Evolutionary conservation across 2,888 invertebrate genomes (phyloP).

Genomic region (Plebejus melissa): DNA sequence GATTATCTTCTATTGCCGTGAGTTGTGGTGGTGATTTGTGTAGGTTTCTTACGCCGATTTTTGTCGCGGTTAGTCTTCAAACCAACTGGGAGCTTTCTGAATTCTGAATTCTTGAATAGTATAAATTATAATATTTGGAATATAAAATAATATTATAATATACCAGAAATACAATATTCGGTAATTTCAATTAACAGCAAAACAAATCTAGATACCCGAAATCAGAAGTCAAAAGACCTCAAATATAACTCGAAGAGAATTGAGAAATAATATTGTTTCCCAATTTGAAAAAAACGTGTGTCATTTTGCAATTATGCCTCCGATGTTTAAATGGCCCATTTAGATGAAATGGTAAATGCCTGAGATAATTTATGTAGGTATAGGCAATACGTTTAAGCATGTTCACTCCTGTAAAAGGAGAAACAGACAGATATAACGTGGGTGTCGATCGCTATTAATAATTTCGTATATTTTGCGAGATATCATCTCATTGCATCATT

Average conservation of each 20-base stretch:
- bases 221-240: neutral
- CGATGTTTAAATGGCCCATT: conserved; percentile 8
- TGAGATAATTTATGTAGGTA: neutral
- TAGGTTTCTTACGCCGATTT: no score
- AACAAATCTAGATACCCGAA: neutral
- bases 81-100: no score
- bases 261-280: neutral
- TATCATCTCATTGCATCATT: conserved; percentile 19
- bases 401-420: conserved; percentile 15
- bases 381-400: neutral
- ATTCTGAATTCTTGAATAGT: no score
- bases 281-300: neutral
- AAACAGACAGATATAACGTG: conserved; percentile 6
- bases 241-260: neutral
- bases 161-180: no score
- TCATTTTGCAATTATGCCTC: neutral
- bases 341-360: neutral
- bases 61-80: no score
- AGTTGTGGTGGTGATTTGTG: no score
- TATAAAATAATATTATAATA: no score
- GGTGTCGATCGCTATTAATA: conserved; percentile 15
- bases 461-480: neutral
- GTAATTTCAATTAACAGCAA: neutral
- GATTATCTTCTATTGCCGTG: no score
- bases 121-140: no score